Base-by-base conservation (phyloP, 2,888 invertebrate species). In the Yponomeuta cagnagella region DNA sequence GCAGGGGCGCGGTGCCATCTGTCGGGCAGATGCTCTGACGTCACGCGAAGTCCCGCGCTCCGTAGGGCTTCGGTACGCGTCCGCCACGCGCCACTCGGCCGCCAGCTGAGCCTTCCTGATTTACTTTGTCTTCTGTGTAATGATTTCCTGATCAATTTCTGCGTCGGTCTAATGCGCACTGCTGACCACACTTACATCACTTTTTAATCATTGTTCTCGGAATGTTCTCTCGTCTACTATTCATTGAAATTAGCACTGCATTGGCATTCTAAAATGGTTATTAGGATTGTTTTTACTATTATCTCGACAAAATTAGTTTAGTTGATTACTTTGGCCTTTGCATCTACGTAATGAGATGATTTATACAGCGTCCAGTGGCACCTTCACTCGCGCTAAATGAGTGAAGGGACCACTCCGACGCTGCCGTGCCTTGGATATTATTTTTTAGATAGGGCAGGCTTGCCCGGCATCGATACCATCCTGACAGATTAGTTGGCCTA, bases 21-120 rank as follows among this genome's bases (percentile, higher is more conserved):
- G 91, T 80, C 87, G 79, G 88, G 86, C 91, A 91, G 91, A 91
- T 91, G 91, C 84, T 78, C 84, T 89, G 89, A 90, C 90, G 91
- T 91, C 91, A 91, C 87, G 87, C 86, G 90, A 91, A 89, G 89
- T 87, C 87, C 83, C 77, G 75, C 76, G 77, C 63, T 70, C 77
- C 80, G 82, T 83, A 37, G 63, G 63, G 72, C 70, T 70, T 72
- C 72, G 63, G 6, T 58, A 15, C 87, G 52, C 86, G 87, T 84
- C 83, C 83, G 84, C 76, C 85, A 84, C 84, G 81, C 83, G 78
- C 74, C 74, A 73, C 77, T 37, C 52, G 63, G 82, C 79, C 76
- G 52, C 52, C 52, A 58, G 52, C 52, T 58, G 52, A 88, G 86
- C 85, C 82, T 83, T 84, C 82, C 86, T 90, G 90, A 91, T 90